Evolutionary conservation across 2,797 vertebrate species (phyloP).

Genomic region (Alfaro cultratus): DNA sequence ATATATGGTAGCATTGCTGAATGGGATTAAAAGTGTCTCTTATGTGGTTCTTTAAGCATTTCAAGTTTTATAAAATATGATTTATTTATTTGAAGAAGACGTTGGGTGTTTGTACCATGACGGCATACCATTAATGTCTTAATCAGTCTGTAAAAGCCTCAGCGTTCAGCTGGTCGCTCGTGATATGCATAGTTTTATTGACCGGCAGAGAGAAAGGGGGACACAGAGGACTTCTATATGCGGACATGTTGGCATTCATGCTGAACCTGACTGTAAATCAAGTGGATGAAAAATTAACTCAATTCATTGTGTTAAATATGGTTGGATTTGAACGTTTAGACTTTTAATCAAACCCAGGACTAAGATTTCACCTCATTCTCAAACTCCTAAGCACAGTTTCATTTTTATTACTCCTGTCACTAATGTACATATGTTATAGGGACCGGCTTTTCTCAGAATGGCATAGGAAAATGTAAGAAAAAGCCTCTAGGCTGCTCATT

Average conservation of each 20-base stretch:
- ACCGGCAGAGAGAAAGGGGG: not conserved
- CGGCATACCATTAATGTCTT: not conserved
- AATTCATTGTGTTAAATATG: not conserved
- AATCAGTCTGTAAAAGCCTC: not conserved
- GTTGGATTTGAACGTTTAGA: not conserved
- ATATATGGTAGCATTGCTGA: not conserved
- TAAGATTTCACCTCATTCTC: not conserved
- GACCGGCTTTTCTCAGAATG: not conserved
- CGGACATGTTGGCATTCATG: not conserved
- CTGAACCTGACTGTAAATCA: not conserved
- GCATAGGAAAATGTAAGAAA: not conserved
- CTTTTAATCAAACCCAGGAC: not conserved
- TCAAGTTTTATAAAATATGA: constrained; percentile 10
- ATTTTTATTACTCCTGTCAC: not conserved
- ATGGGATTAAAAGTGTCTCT: not conserved
- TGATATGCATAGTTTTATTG: constrained; percentile 1
- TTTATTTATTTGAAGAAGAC: not conserved
- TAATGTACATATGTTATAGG: not conserved
- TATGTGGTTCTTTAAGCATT: not conserved
- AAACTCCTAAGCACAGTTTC: not conserved
- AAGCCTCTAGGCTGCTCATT: not conserved
- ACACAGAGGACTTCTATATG: not conserved
- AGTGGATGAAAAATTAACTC: not conserved
- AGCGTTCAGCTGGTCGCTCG: not conserved
- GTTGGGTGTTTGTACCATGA: not conserved